Evolutionary conservation across 1,140 invertebrate genomes (phyloP), one percentile per base, ranked within the genome.

Genomic region (Globodera rostochiensis): DNA sequence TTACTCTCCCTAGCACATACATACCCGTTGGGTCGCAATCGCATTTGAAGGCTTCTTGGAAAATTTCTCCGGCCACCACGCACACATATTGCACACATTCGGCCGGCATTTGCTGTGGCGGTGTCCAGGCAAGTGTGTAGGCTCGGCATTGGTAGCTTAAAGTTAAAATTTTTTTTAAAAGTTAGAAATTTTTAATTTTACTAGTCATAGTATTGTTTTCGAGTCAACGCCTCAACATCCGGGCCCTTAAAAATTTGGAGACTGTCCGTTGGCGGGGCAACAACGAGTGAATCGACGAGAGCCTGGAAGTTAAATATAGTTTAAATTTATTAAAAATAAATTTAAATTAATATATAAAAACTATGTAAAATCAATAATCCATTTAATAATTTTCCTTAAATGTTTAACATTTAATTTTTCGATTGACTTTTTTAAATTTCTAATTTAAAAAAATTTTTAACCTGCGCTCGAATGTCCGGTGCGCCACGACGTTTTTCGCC

Each of bases 231-330:
- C 5, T 67, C 92, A 84, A 90, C 90, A 6, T 91, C 87, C 8
- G 85, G 77, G 25, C 93, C 93, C 77, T 92, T 90, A 90, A 96
- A 97, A 88, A 97, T 95, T 47, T 94, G 94, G 77, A 97, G 93
- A 49, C 92, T 92, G 77, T 96, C 94, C 79, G 95, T 93, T 82
- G 93, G 93, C 0, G 97, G 96, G 81, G 82, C 86, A 50, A 89
- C 50, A 4, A 90, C 85, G 66, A 89, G 94, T 21, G 97, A 98
- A 91, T 99, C 97, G 78, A 99, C 94, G 21, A 98, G 91, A 82
- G 97, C 93, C 3, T 94, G 94, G 1, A 74, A 79, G 6, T 75
- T 46, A 11, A 21, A n/a, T 73, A 36, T 36, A 36, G 36, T 36
- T 36, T 36, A 36, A 36, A 36, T 36, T 36, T 36, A 36, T 36